phyloP scores from a whole-genome alignment of 2,113 vertebrate genomes.

The Callaeas wilsoni region DNA sequence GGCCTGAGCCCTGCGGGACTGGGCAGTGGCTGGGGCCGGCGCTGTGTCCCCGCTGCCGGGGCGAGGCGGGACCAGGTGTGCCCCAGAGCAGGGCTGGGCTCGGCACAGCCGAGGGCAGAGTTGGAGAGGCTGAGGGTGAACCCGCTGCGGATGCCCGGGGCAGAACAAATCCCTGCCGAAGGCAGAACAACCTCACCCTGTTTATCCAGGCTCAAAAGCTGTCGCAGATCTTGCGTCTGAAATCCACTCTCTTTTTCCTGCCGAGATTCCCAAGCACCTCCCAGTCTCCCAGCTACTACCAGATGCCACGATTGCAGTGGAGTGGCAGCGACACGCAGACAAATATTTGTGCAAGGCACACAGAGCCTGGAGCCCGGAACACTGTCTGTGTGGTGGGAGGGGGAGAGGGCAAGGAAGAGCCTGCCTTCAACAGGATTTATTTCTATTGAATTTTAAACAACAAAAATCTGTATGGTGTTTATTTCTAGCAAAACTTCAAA shows the following conservation, averaged over 20 bases:
- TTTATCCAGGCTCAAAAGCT: background rate
- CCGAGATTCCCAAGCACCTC: slow-evolving; percentile 41
- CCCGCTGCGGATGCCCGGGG: background rate
- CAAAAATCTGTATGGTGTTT: background rate
- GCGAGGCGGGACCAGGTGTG: background rate
- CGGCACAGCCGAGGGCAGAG: rapidly evolving
- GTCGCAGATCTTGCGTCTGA: background rate
- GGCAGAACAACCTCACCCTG: background rate
- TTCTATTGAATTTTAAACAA: background rate
- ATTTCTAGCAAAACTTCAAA: background rate
- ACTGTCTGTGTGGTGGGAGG: background rate
- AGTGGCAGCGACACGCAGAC: slow-evolving; percentile 16
- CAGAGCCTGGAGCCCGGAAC: background rate
- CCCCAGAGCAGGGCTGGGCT: background rate
- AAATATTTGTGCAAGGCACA: slow-evolving; percentile 58
- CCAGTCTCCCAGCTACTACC: slow-evolving; percentile 30
- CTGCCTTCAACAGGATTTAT: background rate
- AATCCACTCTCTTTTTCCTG: background rate
- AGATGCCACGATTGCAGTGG: slow-evolving; percentile 23
- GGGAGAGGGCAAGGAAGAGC: background rate
- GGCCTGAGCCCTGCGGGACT: background rate
- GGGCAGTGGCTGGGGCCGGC: background rate
- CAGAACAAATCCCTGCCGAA: background rate
- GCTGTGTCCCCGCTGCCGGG: rapidly evolving
- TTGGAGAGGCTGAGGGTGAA: background rate